A percentile compares a stretch with the other conserved stretches of the same genome.
Evolutionary conservation across 2,113 vertebrate genomes (phyloP).

Genomic region (Salvelinus fontinalis): DNA sequence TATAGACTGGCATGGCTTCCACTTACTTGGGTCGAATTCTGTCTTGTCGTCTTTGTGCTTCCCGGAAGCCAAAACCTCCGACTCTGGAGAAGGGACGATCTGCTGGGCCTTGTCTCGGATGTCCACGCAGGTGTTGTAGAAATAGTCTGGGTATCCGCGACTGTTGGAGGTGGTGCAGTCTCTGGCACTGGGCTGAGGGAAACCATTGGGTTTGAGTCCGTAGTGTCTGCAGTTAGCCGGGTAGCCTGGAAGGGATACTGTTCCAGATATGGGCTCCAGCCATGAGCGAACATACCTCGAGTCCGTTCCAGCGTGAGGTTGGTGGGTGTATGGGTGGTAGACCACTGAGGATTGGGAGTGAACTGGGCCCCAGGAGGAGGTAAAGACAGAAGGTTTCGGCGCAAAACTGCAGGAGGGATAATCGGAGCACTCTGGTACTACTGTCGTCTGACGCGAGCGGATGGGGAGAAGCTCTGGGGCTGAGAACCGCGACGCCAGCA

Average conservation of each 20-base stretch:
- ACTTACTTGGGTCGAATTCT: slow-evolving; percentile 88
- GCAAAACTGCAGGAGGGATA: slow-evolving; percentile 85
- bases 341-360: slow-evolving; percentile 75
- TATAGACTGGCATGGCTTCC: slow-evolving; percentile 80
- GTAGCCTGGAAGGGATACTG: slow-evolving; percentile 83
- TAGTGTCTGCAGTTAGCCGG: slow-evolving; percentile 78
- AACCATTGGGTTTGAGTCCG: slow-evolving; percentile 81
- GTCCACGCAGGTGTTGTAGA: slow-evolving; percentile 76
- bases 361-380: slow-evolving; percentile 80
- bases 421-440: slow-evolving; percentile 80
- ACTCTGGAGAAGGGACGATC: slow-evolving; percentile 78
- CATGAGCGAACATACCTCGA: slow-evolving; percentile 84
- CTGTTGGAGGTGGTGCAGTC: slow-evolving; percentile 78
- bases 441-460: slow-evolving; percentile 68
- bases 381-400: slow-evolving; percentile 81
- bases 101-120: slow-evolving; percentile 80
- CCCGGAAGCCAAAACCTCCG: slow-evolving; percentile 75
- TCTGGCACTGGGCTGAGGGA: slow-evolving; percentile 64
- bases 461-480: slow-evolving; percentile 78
- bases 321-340: slow-evolving; percentile 81
- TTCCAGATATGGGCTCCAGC: slow-evolving; percentile 83
- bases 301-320: slow-evolving; percentile 80
- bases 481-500: slow-evolving; percentile 74
- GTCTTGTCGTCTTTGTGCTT: slow-evolving; percentile 84
- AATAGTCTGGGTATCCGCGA: slow-evolving; percentile 78